Conservation (phyloP, 2,113 vertebrate species). For the Hippoglossus stenolepis region DNA sequence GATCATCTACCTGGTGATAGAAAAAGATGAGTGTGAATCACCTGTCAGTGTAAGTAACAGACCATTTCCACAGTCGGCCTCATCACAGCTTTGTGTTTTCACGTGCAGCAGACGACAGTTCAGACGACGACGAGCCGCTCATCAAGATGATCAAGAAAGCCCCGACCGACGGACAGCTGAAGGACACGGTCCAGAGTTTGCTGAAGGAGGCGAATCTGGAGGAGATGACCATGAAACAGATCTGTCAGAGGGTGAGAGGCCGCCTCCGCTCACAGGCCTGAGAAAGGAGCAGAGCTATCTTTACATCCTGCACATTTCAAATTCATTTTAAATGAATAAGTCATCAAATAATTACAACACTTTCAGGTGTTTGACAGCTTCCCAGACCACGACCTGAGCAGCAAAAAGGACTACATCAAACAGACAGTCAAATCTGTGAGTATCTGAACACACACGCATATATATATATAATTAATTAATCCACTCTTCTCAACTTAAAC, state of each 20-base stretch:
- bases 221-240: constrained; percentile 97
- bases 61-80: not conserved
- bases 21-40: too few species aligned
- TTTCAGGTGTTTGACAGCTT: constrained; percentile 92
- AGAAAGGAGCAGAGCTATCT: not conserved
- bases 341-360: not conserved
- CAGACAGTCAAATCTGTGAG: constrained; percentile 93
- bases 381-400: constrained; percentile 90
- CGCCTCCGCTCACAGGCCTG: not conserved
- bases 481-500: too few species aligned
- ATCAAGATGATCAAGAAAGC: constrained; percentile 93
- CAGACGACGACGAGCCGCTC: constrained; percentile 93
- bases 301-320: not conserved
- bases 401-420: constrained; percentile 94
- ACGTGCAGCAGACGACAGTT: constrained; percentile 86
- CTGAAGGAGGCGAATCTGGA: constrained; percentile 91
- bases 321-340: not conserved
- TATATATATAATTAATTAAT: not conserved
- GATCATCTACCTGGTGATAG: too few species aligned
- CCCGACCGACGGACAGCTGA: constrained; percentile 91
- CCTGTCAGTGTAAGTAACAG: too few species aligned
- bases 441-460: not conserved
- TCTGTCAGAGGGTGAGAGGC: constrained; percentile 89
- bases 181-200: constrained; percentile 88
- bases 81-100: not conserved